Evolutionary conservation across 2,888 invertebrate species (phyloP).

Genomic region (Uropetala carovei): DNA sequence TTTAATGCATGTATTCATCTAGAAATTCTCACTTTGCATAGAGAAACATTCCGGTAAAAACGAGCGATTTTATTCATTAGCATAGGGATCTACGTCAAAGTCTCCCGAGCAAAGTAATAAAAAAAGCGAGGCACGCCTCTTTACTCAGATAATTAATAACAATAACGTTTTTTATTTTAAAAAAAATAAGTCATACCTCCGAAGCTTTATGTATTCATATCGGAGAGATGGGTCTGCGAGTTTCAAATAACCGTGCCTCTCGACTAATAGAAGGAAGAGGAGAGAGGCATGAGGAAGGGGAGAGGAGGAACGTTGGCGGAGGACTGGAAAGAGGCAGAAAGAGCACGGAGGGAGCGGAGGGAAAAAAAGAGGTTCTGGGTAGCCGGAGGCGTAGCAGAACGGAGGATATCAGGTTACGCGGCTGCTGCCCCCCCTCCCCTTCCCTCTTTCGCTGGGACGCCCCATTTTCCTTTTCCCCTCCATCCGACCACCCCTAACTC

Average conservation of each 20-base stretch:
- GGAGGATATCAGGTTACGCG: slow-evolving; percentile 56
- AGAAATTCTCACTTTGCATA: too few relatives aligned
- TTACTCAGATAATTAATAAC: too few relatives aligned
- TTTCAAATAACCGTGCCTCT: slow-evolving; percentile 28
- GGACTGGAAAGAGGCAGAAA: background rate
- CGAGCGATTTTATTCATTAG: too few relatives aligned
- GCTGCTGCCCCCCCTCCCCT: background rate
- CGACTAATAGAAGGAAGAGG: background rate
- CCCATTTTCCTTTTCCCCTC: background rate
- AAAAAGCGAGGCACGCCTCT: too few relatives aligned
- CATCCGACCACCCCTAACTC: background rate
- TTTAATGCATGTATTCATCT: too few relatives aligned
- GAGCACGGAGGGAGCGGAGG: background rate
- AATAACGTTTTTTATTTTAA: too few relatives aligned
- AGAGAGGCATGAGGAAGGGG: background rate
- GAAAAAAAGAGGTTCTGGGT: slow-evolving; percentile 7
- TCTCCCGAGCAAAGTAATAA: too few relatives aligned
- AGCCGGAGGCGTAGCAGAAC: slow-evolving; percentile 60
- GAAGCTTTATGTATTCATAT: background rate
- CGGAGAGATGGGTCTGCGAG: slow-evolving; percentile 7
- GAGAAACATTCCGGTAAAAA: too few relatives aligned
- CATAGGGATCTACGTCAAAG: too few relatives aligned
- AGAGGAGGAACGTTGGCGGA: background rate
- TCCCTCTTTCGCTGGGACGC: background rate
- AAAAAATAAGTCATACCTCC: too few relatives aligned